Base-by-base conservation (phyloP, 2,888 invertebrate genomes). In the Rotaria macrura region DNA sequence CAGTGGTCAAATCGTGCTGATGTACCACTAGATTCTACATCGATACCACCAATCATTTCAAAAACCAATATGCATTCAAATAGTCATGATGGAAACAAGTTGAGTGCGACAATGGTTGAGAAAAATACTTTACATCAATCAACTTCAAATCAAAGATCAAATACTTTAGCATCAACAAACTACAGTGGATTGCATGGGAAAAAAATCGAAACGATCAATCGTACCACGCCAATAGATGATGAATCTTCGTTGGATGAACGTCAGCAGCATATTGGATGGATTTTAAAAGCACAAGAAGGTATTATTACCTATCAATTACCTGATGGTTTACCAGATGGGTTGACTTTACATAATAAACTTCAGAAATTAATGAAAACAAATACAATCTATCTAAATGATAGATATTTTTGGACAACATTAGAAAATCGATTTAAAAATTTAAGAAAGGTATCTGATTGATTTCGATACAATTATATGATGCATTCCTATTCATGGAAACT, bases 341-440 rank as follows among this genome's bases (percentile, higher is more conserved):
- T 79, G 25, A 43, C 79, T 25, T n/a, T 79, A 43, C 43, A 43
- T 43, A 79, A 43, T 43, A 79, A 79, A 79, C 43, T 79, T 25
- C 79, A 79, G 20, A 79, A 79, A 43, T 23, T 79, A 17, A 79
- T 79, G 79, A 79, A 79, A 43, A 43, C 79, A 43, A 43, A 79
- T 79, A 79, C n/a, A 40, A 79, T 79, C 14, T 79, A 43, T 43
- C n/a, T 79, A n/a, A 79, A 79, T n/a, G 79, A 79, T 79, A 23
- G 79, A n/a, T 7, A 7, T 10, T 79, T 79, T 79, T 79, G 79
- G 79, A 25, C 43, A 10, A n/a, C 23, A 43, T 43, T 79, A 79
- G 79, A 79, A 79, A 79, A 79, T 79, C 79, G 79, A 9, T 79
- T 79, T 43, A 79, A 43, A 43, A 40, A 38, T n/a, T 43, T 79